A percentile compares a stretch with the other conserved stretches of the same genome.
Evolutionary conservation across 2,888 invertebrate species (phyloP).

Genomic region (Andricus curvator): DNA sequence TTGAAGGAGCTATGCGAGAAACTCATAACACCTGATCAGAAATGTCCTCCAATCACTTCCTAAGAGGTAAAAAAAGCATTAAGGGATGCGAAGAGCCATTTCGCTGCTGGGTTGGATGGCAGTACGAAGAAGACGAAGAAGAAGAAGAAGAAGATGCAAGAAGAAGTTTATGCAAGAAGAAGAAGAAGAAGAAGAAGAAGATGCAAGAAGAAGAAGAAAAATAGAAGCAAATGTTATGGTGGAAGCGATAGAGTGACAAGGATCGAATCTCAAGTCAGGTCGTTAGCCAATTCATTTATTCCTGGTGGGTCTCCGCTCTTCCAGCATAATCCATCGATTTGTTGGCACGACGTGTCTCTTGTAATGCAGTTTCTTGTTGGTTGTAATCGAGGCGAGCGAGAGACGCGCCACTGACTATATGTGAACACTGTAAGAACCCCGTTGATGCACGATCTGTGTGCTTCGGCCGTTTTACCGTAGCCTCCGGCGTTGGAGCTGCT

Average conservation of each 20-base stretch:
- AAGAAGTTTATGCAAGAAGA: too few relatives aligned
- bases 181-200: background rate
- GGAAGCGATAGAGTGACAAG: constrained; percentile 37
- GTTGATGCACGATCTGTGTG: constrained; percentile 63
- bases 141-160: too few relatives aligned
- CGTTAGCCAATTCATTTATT: constrained; percentile 74
- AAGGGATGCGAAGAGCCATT: too few relatives aligned
- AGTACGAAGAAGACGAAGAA: too few relatives aligned
- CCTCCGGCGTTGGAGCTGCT: constrained; percentile 39
- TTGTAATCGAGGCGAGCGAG: constrained; percentile 70
- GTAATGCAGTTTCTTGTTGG: constrained; percentile 74
- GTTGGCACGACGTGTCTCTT: constrained; percentile 74
- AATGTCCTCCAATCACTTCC: too few relatives aligned
- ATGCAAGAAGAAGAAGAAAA: constrained; percentile 11
- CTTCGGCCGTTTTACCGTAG: constrained; percentile 50
- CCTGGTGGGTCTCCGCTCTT: constrained; percentile 68
- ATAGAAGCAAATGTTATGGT: constrained; percentile 22
- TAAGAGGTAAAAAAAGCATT: too few relatives aligned
- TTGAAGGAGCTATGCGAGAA: too few relatives aligned
- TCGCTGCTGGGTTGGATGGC: too few relatives aligned
- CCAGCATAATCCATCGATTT: constrained; percentile 75
- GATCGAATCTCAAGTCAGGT: constrained; percentile 51
- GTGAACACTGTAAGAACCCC: constrained; percentile 69
- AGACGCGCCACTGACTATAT: constrained; percentile 70
- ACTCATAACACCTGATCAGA: too few relatives aligned